Evolutionary conservation across 2,888 invertebrate species (phyloP), one percentile per base, ranked within the genome.

Genomic region (Diaprepes abbreviatus): DNA sequence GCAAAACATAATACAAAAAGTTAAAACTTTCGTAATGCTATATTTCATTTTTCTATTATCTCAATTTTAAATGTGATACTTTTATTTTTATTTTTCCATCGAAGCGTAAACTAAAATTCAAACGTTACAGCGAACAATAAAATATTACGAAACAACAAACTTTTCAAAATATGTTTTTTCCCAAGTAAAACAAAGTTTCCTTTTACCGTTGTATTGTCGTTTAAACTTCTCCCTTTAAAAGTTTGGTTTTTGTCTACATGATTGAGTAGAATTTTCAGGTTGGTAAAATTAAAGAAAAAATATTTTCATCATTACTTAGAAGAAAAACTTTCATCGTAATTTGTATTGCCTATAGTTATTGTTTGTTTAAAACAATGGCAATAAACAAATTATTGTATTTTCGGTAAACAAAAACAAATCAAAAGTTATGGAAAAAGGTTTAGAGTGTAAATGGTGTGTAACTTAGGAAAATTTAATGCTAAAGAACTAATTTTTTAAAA

Each of bases 121-220:
- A 43, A 17, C 17, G 10, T 43, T 17, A 10, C 40, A 9, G 19
- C 1, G 40, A 17, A 43, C 40, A 43, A 19, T 43, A 43, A 36
- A 43, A 43, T 43, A 43, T 43, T 19, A 3, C 17, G 9, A 43
- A 17, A 19, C 40, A 43, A 43, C 36, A 36, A 36, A 36, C 17
- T 43, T 19, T 19, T 9, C 5, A 7, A 17, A 43, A 17, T 43
- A 19, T 43, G 10, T 43, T 43, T 35, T 43, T 17, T 43, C 40
- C 10, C 19, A 7, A 24, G 28, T 12, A 31, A 28, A 12, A 16
- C 16, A 19, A 33, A 31, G 24, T 33, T 54, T 55, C 5, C 55
- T 35, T 55, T 55, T 58, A 40, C 36, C 12, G 40, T 35, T 58
- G 7, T 35, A 58, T 58, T 28, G 24, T 58, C 58, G 6, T 21